phyloP scores from a whole-genome alignment of 2,888 invertebrate species.

The Chalcis sispes region DNA sequence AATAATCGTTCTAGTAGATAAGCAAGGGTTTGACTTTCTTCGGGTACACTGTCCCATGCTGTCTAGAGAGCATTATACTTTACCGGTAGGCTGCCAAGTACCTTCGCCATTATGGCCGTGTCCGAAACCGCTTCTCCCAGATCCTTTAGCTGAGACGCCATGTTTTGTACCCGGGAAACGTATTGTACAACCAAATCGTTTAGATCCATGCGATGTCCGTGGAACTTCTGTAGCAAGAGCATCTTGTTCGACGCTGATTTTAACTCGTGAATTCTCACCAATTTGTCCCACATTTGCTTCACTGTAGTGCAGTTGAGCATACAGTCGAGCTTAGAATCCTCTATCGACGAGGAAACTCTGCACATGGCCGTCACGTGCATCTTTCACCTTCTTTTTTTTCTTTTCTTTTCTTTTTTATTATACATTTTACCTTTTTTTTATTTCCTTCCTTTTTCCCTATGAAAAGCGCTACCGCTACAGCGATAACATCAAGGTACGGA shows the following conservation, averaged over 20 bases:
- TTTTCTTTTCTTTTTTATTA: no score
- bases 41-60: slow-evolving; percentile 58
- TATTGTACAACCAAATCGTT: slow-evolving; percentile 55
- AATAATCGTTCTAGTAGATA: slow-evolving; percentile 56
- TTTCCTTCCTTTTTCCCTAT: no score
- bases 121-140: slow-evolving; percentile 56
- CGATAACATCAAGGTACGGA: no score
- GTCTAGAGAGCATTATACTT: slow-evolving; percentile 55
- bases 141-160: slow-evolving; percentile 55
- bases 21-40: slow-evolving; percentile 53
- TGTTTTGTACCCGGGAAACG: slow-evolving; percentile 51
- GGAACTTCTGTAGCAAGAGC: slow-evolving; percentile 51
- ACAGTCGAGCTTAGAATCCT: not conserved
- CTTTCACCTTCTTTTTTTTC: no score
- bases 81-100: slow-evolving; percentile 58
- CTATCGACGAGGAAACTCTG: not conserved
- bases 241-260: slow-evolving; percentile 56
- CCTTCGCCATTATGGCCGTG: slow-evolving; percentile 57
- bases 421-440: no score
- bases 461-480: no score
- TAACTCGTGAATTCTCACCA: slow-evolving; percentile 57
- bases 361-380: not conserved
- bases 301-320: slow-evolving; percentile 44
- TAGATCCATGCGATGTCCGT: slow-evolving; percentile 53
- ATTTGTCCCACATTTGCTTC: slow-evolving; percentile 58